phyloP scores from a whole-genome alignment of 2,113 vertebrate genomes.

The Tapirus terrestris region DNA sequence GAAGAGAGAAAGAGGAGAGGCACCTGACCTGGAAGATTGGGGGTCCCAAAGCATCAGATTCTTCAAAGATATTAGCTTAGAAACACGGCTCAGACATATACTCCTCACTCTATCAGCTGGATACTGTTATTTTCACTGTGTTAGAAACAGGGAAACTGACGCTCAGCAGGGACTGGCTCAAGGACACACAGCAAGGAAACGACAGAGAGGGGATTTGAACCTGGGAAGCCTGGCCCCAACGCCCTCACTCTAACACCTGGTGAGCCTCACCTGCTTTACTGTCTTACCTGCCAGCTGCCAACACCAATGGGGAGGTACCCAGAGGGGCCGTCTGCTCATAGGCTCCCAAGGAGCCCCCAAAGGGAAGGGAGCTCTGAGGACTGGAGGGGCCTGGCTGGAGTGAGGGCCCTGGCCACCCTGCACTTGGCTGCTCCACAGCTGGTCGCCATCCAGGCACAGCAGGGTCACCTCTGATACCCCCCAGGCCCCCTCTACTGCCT shows the following conservation, averaged over 20 bases:
- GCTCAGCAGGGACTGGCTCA: not conserved
- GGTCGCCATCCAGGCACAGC: not conserved
- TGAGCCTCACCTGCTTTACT: not conserved
- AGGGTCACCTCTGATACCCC: not conserved
- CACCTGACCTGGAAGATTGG: accelerated
- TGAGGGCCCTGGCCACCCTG: not conserved
- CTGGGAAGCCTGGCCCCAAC: not conserved
- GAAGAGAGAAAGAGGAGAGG: not conserved
- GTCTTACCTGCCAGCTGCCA: not conserved
- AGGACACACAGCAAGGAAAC: not conserved
- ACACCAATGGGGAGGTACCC: too few relatives aligned
- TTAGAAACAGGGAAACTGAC: not conserved
- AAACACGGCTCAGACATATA: too few relatives aligned
- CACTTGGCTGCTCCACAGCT: not conserved
- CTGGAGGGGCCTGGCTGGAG: not conserved
- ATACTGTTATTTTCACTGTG: not conserved
- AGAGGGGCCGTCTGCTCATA: not conserved
- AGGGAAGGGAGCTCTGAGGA: accelerated
- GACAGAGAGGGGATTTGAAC: not conserved
- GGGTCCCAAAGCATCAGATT: too few relatives aligned
- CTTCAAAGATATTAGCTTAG: too few relatives aligned
- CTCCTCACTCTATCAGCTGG: not conserved
- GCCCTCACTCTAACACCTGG: not conserved
- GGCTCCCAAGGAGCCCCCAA: not conserved
- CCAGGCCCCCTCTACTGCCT: not conserved